Evolutionary conservation across 2,888 invertebrate species (phyloP).

Genomic region (Epirrhoe tristata): DNA sequence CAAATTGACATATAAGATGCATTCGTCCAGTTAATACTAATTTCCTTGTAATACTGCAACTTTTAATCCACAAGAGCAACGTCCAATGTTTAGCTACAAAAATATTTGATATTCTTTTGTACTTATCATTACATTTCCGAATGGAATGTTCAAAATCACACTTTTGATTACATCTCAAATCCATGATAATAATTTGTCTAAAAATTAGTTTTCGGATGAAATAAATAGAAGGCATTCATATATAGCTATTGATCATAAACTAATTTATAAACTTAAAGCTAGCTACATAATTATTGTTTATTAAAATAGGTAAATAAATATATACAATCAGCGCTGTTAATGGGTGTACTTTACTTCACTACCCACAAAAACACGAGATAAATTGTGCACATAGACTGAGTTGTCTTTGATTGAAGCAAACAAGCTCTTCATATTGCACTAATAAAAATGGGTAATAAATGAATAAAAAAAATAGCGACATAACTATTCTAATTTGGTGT

Average conservation of each 20-base stretch:
- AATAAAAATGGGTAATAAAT: conserved; percentile 19
- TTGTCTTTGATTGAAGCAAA: conserved; percentile 34
- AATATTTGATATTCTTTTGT: conserved; percentile 82
- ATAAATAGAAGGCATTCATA: conserved; percentile 74
- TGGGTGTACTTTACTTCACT: conserved; percentile 42
- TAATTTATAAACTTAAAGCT: conserved; percentile 63
- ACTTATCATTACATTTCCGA: conserved; percentile 81
- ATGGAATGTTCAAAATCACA: conserved; percentile 83
- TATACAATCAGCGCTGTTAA: conserved; percentile 33
- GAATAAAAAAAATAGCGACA: conserved; percentile 11
- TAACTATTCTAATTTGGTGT: conserved; percentile 63
- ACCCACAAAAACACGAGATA: conserved; percentile 43
- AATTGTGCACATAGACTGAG: conserved; percentile 51
- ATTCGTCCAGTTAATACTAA: conserved; percentile 62
- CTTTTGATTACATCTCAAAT: conserved; percentile 72
- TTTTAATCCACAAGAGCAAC: conserved; percentile 67
- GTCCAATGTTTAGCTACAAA: conserved; percentile 75
- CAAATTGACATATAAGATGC: conserved; percentile 52
- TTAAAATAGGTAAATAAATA: conserved; percentile 58
- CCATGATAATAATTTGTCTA: conserved; percentile 53
- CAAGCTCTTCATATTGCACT: conserved; percentile 25
- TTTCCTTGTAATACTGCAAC: conserved; percentile 77
- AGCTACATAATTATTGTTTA: conserved; percentile 72
- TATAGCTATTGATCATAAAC: conserved; percentile 59
- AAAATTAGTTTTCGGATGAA: conserved; percentile 64